Conservation (phyloP, 2,113 vertebrate genomes). For the Paramisgurnus dabryanus region DNA sequence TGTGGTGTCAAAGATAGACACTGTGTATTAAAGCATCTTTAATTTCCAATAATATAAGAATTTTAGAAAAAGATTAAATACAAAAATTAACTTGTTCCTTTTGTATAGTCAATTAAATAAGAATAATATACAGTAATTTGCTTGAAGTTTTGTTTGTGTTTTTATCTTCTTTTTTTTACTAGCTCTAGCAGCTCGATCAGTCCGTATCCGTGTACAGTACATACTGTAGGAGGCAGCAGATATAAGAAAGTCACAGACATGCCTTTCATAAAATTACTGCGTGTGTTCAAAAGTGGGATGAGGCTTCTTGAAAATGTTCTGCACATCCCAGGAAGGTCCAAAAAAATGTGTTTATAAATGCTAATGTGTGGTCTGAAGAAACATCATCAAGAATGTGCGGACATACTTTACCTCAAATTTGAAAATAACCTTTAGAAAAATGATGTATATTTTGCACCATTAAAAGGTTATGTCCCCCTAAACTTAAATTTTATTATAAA, state of each 20-base stretch:
- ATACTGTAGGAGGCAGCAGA: background rate
- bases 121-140: background rate
- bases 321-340: background rate
- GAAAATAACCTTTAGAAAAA: no score
- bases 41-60: background rate
- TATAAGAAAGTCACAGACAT: background rate
- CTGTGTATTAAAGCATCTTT: conserved; percentile 1
- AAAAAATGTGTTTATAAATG: no score
- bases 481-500: no score
- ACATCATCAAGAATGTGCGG: no score
- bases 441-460: no score
- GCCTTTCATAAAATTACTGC: background rate
- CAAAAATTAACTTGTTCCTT: background rate
- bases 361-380: no score
- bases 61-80: background rate
- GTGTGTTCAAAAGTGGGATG: background rate
- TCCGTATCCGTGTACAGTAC: background rate
- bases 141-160: background rate
- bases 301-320: background rate
- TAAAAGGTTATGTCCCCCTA: no score
- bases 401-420: no score
- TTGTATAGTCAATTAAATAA: background rate
- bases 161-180: background rate
- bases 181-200: background rate
- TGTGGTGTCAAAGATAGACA: background rate